Conservation (phyloP, 2,797 vertebrate genomes). For the Spinibarbus caldwelli region DNA sequence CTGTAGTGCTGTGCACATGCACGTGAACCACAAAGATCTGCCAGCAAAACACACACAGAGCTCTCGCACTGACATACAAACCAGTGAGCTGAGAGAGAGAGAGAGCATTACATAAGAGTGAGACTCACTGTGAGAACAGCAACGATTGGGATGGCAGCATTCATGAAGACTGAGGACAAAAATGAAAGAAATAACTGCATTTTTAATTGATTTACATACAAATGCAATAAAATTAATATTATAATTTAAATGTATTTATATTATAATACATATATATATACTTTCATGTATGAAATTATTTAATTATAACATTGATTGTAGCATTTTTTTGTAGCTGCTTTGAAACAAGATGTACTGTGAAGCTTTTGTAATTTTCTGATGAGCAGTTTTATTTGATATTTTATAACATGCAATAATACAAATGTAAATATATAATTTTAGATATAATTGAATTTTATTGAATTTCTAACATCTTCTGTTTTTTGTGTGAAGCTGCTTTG, state of each 20-base stretch:
- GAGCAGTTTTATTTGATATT: background rate
- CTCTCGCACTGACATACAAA: background rate
- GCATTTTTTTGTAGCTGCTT: background rate
- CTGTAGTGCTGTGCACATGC: constrained; percentile 88
- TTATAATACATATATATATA: background rate
- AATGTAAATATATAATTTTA: background rate
- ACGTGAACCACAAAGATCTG: constrained; percentile 97
- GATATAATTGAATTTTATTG: background rate
- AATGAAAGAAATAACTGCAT: too few species aligned
- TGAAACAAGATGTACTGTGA: background rate
- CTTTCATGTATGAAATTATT: background rate
- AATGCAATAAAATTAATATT: background rate
- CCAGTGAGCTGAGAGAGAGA: background rate
- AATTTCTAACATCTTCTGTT: background rate
- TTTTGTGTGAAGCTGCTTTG: too few species aligned
- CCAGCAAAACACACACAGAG: constrained; percentile 24
- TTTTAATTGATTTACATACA: background rate
- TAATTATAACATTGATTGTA: background rate
- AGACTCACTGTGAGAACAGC: constrained; percentile 94
- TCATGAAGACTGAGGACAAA: constrained; percentile 92
- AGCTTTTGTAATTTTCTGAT: background rate
- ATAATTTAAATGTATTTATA: background rate
- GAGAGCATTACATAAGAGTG: background rate
- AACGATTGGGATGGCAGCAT: constrained; percentile 96
- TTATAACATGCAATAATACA: background rate